Evolutionary conservation across 2,797 vertebrate genomes (phyloP).

Genomic region (Champsocephalus gunnari): DNA sequence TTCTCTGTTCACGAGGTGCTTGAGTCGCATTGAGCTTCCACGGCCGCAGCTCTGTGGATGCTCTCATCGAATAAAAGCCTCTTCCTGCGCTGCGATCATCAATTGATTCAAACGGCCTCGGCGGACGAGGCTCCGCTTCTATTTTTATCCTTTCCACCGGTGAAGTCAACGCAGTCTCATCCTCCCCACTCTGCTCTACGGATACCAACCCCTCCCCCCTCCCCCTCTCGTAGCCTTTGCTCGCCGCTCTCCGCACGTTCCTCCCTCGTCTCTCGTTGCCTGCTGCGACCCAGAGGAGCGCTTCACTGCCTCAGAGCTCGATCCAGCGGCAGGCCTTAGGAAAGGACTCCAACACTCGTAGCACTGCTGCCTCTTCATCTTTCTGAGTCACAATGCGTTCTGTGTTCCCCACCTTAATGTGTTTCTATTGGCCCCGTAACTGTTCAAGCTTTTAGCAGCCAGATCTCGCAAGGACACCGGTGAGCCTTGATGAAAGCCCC

Average conservation of each 20-base stretch:
- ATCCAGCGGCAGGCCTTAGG: conserved; percentile 50
- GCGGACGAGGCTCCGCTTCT: conserved; percentile 46
- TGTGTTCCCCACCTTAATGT: background rate
- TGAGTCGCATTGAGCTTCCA: conserved; percentile 25
- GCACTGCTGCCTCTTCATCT: background rate
- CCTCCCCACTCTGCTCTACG: background rate
- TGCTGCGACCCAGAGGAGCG: conserved; percentile 51
- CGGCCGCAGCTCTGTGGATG: conserved; percentile 22
- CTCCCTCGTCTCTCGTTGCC: conserved; percentile 9
- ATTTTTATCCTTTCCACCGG: conserved; percentile 61
- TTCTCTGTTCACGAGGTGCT: conserved; percentile 21
- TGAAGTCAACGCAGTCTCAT: conserved; percentile 56
- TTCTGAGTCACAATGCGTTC: background rate
- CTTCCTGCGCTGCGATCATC: conserved; percentile 49
- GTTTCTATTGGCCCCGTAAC: background rate
- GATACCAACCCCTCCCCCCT: background rate
- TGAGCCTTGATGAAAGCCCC: background rate
- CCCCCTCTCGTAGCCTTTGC: background rate
- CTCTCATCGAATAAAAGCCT: conserved; percentile 64
- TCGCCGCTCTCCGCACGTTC: background rate
- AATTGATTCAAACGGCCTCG: conserved; percentile 66
- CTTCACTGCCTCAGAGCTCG: conserved; percentile 61
- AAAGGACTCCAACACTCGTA: conserved; percentile 14
- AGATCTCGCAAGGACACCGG: background rate
- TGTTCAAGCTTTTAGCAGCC: background rate